Evolutionary conservation across 1,140 invertebrate genomes (phyloP).

Genomic region (Pogonus chalceus): DNA sequence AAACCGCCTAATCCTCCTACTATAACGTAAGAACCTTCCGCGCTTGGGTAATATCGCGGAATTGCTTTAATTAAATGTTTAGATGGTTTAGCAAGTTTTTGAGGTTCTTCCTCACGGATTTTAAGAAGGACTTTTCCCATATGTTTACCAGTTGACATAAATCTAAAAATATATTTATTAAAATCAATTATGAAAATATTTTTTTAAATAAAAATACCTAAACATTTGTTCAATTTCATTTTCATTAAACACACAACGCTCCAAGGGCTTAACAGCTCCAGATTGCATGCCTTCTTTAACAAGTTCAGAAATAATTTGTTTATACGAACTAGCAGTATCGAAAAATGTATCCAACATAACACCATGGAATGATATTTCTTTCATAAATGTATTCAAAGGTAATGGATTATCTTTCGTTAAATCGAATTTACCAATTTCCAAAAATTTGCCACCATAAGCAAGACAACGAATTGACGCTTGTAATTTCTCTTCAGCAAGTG

Average conservation of each 20-base stretch:
- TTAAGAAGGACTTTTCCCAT: constrained; percentile 75
- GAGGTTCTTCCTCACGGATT: constrained; percentile 46
- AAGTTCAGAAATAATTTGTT: constrained; percentile 38
- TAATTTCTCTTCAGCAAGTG: constrained; percentile 55
- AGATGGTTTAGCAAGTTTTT: constrained; percentile 25
- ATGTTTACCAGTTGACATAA: constrained; percentile 78
- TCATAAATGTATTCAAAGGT: constrained; percentile 66
- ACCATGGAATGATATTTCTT: constrained; percentile 79
- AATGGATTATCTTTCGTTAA: constrained; percentile 52
- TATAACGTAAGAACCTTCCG: constrained; percentile 38
- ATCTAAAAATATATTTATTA: constrained; percentile 26
- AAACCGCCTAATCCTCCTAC: constrained; percentile 80
- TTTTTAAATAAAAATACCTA: constrained; percentile 15
- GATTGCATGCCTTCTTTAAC: constrained; percentile 51
- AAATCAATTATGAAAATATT: background rate
- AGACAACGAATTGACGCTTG: constrained; percentile 69
- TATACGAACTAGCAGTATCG: constrained; percentile 34
- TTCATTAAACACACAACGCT: constrained; percentile 45
- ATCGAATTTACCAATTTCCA: constrained; percentile 73
- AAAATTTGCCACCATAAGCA: constrained; percentile 51
- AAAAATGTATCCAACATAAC: constrained; percentile 74
- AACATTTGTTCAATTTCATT: constrained; percentile 57
- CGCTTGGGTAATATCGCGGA: constrained; percentile 29
- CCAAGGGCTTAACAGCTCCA: constrained; percentile 55
- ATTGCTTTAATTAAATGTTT: constrained; percentile 36